Percentiles rank a stretch among this genome's conserved stretches.
Evolutionary conservation across 2,888 invertebrate species (phyloP).

Genomic region (Drosophila barbarae): DNA sequence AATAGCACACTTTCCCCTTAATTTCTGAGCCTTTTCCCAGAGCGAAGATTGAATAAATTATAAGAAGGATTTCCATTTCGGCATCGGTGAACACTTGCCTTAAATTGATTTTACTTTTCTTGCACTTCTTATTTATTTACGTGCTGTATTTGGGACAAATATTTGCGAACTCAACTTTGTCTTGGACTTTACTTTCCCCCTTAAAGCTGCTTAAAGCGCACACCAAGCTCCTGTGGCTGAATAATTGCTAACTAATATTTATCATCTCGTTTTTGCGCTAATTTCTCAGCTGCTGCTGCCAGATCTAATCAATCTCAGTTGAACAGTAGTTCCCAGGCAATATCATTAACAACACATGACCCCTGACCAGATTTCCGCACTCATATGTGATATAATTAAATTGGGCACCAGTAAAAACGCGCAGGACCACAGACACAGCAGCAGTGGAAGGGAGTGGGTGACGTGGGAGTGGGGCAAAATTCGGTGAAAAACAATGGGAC

Average conservation of each 20-base stretch:
- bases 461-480: background rate
- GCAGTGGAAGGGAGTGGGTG: background rate
- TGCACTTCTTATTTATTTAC: conserved; percentile 5
- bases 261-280: conserved; percentile 21
- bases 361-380: background rate
- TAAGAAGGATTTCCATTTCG: conserved; percentile 5
- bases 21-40: background rate
- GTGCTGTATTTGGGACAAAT: conserved; percentile 5
- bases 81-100: conserved; percentile 1
- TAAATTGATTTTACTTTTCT: conserved; percentile 4
- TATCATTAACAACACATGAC: conserved; percentile 64
- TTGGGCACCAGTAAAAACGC: conserved; percentile 21
- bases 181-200: background rate
- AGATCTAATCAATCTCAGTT: conserved; percentile 59
- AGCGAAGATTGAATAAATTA: conserved; percentile 17
- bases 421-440: conserved; percentile 20
- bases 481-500: conserved; percentile 15
- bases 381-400: conserved; percentile 56
- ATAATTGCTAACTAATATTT: conserved; percentile 35
- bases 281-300: conserved; percentile 20
- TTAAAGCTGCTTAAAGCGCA: conserved; percentile 7
- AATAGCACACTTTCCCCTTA: background rate
- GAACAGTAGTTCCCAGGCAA: conserved; percentile 48
- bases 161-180: conserved; percentile 4
- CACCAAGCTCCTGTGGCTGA: background rate